Evolutionary conservation across 2,113 vertebrate genomes (phyloP).

Genomic region (Poeciliopsis occidentalis): DNA sequence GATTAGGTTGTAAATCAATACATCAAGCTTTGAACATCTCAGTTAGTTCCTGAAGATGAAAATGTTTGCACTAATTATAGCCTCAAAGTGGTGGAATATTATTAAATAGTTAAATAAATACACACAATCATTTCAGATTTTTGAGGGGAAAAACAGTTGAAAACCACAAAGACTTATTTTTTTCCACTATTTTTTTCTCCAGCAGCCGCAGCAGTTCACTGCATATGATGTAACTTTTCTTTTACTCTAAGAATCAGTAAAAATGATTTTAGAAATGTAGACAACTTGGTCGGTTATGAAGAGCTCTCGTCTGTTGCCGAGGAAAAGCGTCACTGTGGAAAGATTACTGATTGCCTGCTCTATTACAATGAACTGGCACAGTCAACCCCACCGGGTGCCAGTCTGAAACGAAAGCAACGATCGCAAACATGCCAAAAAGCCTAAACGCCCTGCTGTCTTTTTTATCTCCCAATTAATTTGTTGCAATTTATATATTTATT

Average conservation of each 20-base stretch:
- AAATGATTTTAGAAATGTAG: background rate
- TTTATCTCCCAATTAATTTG: slow-evolving; percentile 6
- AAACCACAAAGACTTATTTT: background rate
- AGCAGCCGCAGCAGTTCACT: too few relatives aligned
- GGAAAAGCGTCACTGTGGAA: slow-evolving; percentile 1
- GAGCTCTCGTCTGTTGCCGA: background rate
- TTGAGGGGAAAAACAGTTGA: background rate
- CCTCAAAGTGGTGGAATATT: background rate
- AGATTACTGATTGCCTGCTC: slow-evolving; percentile 6
- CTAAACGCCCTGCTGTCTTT: slow-evolving; percentile 11
- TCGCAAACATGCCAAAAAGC: slow-evolving; percentile 24
- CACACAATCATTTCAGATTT: background rate
- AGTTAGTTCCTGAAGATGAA: background rate
- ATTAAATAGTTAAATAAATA: background rate
- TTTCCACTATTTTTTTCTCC: too few relatives aligned
- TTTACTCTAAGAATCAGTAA: background rate
- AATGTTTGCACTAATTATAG: background rate
- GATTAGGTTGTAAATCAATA: background rate
- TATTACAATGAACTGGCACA: slow-evolving; percentile 18
- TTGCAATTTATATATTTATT: slow-evolving; percentile 10
- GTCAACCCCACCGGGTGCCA: slow-evolving; percentile 12
- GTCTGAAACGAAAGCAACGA: slow-evolving; percentile 26
- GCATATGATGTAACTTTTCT: background rate
- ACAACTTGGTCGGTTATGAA: slow-evolving; percentile 4
- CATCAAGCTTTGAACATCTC: background rate